Evolutionary conservation across 1,140 invertebrate species (phyloP).

Genomic region (Drosophila fuyamai): DNA sequence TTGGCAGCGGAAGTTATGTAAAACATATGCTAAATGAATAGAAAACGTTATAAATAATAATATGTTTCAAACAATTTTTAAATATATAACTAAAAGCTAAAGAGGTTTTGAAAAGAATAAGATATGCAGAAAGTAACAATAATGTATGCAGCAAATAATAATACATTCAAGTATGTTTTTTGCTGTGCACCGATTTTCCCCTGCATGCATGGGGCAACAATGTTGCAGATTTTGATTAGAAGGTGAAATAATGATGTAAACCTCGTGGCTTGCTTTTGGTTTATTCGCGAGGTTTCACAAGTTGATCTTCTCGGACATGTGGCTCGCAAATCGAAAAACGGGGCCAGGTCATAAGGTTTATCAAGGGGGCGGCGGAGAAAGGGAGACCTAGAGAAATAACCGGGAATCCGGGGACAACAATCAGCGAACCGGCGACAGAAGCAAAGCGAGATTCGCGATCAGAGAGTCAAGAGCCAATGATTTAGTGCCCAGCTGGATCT

Average conservation of each 20-base stretch:
- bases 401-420: conserved; percentile 22
- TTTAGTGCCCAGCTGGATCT: conserved; percentile 77
- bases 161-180: neutral
- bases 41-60: too few relatives aligned
- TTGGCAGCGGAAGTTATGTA: too few relatives aligned
- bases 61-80: too few relatives aligned
- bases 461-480: conserved; percentile 55
- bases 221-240: conserved; percentile 80
- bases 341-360: conserved; percentile 71
- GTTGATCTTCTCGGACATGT: conserved; percentile 37
- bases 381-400: conserved; percentile 21
- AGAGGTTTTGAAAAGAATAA: too few relatives aligned
- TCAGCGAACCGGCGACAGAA: conserved; percentile 39
- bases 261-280: conserved; percentile 39
- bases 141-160: too few relatives aligned
- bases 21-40: too few relatives aligned
- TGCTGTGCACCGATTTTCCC: conserved; percentile 7
- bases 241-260: conserved; percentile 84
- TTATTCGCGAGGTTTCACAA: conserved; percentile 46
- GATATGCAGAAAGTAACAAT: too few relatives aligned
- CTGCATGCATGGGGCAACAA: conserved; percentile 16
- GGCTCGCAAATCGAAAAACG: conserved; percentile 48
- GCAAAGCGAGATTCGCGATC: conserved; percentile 20
- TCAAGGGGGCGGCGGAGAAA: neutral
- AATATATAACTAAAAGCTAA: too few relatives aligned